phyloP scores from a whole-genome alignment of 1,140 invertebrate species.

The Penaeus japonicus region DNA sequence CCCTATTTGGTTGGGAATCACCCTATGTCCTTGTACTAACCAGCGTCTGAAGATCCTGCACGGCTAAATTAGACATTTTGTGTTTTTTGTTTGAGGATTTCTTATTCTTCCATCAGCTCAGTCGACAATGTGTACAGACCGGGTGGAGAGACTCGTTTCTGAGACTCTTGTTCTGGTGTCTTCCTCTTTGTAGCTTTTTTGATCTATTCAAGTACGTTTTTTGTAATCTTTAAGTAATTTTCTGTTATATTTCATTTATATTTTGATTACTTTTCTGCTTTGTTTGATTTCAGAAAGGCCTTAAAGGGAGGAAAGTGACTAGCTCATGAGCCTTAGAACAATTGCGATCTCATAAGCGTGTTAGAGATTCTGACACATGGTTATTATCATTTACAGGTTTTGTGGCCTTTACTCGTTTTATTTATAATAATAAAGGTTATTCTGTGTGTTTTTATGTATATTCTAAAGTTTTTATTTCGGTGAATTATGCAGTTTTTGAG shows the following conservation, averaged over 20 bases:
- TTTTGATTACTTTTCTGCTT: too few relatives aligned
- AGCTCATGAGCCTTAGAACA: too few relatives aligned
- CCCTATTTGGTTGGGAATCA: background rate
- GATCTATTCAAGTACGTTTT: background rate
- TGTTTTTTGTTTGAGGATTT: background rate
- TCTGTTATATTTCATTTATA: too few relatives aligned
- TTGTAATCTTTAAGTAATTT: background rate
- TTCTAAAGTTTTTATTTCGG: too few relatives aligned
- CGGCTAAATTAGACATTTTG: conserved; percentile 43
- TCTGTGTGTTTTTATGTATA: too few relatives aligned
- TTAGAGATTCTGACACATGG: too few relatives aligned
- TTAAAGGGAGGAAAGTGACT: too few relatives aligned
- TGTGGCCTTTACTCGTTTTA: too few relatives aligned
- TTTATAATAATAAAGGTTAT: too few relatives aligned
- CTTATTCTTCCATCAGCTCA: background rate
- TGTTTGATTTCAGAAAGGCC: too few relatives aligned
- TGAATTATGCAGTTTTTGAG: background rate
- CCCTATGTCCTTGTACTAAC: background rate
- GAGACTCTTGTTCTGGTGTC: background rate
- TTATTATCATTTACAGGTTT: too few relatives aligned
- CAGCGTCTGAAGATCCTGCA: conserved; percentile 42
- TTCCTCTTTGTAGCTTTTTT: background rate
- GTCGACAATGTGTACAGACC: conserved; percentile 29
- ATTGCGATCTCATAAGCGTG: too few relatives aligned
- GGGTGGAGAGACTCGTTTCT: conserved; percentile 13